A percentile compares a stretch with the other conserved stretches of the same genome.
Conservation (phyloP, 2,888 invertebrate genomes). For the Euplagia quadripunctaria region DNA sequence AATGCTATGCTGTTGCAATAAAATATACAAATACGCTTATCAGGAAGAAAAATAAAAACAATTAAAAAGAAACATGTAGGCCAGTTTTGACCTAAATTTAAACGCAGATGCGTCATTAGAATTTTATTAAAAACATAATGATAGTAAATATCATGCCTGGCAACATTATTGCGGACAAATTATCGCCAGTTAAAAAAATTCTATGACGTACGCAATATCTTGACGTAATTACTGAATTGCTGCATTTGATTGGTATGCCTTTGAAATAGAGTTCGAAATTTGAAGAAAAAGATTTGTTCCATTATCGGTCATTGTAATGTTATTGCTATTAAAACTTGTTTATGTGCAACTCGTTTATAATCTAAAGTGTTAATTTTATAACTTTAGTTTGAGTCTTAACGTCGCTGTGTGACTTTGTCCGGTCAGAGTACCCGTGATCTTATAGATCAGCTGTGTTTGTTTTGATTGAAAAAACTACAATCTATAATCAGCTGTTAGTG, state of each 20-base stretch:
- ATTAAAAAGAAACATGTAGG: neutral
- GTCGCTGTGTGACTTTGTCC: conserved; percentile 47
- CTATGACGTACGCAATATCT: conserved; percentile 51
- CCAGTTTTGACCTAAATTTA: conserved; percentile 34
- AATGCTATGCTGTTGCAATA: neutral
- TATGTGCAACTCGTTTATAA: conserved; percentile 53
- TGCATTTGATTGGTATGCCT: conserved; percentile 13
- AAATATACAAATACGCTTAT: neutral
- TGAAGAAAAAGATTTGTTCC: conserved; percentile 41
- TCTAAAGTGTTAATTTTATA: conserved; percentile 47
- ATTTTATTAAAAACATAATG: conserved; percentile 6
- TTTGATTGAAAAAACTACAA: conserved; percentile 32
- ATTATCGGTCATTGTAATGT: conserved; percentile 61
- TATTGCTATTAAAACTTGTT: conserved; percentile 59
- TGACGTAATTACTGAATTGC: conserved; percentile 52
- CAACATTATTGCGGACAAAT: conserved; percentile 38
- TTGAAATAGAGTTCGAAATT: conserved; percentile 30
- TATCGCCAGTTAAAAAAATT: conserved; percentile 34
- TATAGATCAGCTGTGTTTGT: conserved; percentile 35
- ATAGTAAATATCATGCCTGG: conserved; percentile 28
- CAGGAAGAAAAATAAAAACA: neutral
- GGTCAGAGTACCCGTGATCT: conserved; percentile 42
- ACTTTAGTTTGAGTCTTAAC: conserved; percentile 54
- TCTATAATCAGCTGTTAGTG: conserved; percentile 25
- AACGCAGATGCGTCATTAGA: conserved; percentile 22